Evolutionary conservation across 2,888 invertebrate species (phyloP).

Genomic region (Netelia melanura): DNA sequence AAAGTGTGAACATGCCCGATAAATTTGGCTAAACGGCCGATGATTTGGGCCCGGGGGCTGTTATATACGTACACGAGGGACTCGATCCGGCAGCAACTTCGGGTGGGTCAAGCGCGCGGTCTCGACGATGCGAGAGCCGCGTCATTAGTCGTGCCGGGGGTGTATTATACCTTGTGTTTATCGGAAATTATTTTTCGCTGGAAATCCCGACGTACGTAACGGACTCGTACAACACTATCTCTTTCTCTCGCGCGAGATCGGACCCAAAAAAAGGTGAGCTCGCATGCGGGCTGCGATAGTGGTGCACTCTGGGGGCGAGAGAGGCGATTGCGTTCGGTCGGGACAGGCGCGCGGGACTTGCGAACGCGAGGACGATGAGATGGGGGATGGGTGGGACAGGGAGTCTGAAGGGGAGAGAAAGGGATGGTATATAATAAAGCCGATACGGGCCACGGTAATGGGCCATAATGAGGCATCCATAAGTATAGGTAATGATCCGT

Average conservation of each 20-base stretch:
- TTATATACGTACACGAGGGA: neutral
- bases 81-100: conserved; percentile 52
- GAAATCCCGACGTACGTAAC: conserved; percentile 33
- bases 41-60: conserved; percentile 75
- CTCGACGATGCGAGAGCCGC: conserved; percentile 39
- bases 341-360: conserved; percentile 24
- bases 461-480: conserved; percentile 82
- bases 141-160: conserved; percentile 67
- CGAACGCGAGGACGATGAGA: conserved; percentile 11
- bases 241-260: neutral
- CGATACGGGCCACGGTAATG: conserved; percentile 83
- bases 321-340: conserved; percentile 32
- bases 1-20: conserved; percentile 82
- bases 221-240: neutral
- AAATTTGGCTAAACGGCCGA: conserved; percentile 83
- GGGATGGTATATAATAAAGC: conserved; percentile 80
- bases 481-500: conserved; percentile 82
- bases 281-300: neutral
- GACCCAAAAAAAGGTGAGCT: neutral
- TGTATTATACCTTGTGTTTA: conserved; percentile 73
- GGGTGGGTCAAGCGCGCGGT: conserved; percentile 44
- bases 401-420: conserved; percentile 61
- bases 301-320: neutral
- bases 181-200: conserved; percentile 79
- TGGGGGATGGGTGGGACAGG: conserved; percentile 2